Evolutionary conservation across 1,140 invertebrate genomes (phyloP).

Genomic region (Ditylenchus dipsaci): DNA sequence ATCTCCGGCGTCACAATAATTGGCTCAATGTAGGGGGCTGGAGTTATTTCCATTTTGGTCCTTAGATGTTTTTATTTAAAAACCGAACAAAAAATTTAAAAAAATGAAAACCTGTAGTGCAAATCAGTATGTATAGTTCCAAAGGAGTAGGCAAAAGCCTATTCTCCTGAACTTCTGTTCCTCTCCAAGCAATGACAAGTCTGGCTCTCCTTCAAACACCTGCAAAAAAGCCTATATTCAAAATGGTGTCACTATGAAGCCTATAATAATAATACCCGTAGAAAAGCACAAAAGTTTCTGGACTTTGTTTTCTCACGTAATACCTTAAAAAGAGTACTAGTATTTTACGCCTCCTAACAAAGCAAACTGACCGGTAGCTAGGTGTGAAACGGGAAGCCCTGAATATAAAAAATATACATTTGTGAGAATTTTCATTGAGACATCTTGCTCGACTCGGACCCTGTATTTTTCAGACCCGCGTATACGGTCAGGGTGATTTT

Average conservation of each 20-base stretch:
- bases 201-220: slow-evolving; percentile 30
- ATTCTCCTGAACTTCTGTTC: slow-evolving; percentile 33
- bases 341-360: no score
- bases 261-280: slow-evolving; percentile 29
- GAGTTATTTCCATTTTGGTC: slow-evolving; percentile 37
- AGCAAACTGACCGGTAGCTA: slow-evolving; percentile 19
- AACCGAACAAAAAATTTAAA: neutral
- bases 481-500: no score
- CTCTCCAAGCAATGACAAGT: slow-evolving; percentile 26
- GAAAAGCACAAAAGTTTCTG: slow-evolving; percentile 45
- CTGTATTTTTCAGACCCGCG: no score
- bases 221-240: neutral
- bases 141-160: slow-evolving; percentile 31
- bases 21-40: neutral
- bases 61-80: slow-evolving; percentile 23
- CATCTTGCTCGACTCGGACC: no score
- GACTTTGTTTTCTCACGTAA: slow-evolving; percentile 38
- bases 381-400: slow-evolving; percentile 43
- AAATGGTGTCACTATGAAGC: neutral
- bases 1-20: neutral
- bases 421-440: neutral
- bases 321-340: slow-evolving; percentile 11
- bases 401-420: neutral
- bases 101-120: neutral
- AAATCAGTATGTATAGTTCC: neutral